These are phyloP conservation scores for Hydriomena furcata DNA, from an alignment of 2,888 invertebrate species.

Conservation along the genomic window DNA sequence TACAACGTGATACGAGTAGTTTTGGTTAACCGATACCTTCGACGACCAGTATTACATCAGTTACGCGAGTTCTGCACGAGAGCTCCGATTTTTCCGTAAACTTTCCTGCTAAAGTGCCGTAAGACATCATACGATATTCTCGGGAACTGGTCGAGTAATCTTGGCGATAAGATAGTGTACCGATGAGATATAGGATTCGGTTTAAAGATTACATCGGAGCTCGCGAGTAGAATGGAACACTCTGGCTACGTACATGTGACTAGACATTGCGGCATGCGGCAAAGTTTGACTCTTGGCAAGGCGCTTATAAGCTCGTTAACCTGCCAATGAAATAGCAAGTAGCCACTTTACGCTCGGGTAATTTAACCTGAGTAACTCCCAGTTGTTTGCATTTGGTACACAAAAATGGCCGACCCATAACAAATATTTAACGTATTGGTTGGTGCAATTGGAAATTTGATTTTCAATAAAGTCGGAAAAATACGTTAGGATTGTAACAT, in stretches of 20 bases:
- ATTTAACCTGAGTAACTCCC: no score
- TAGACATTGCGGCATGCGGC: no score
- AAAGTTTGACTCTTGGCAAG: no score
- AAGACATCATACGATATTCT: constrained; percentile 37
- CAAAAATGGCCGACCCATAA: no score
- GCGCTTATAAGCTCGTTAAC: no score
- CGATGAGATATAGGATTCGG: constrained; percentile 38
- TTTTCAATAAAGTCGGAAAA: no score
- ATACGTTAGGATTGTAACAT: no score
- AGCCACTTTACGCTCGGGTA: no score
- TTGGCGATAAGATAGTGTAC: constrained; percentile 45
- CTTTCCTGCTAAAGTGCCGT: constrained; percentile 40
- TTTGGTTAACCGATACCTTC: constrained; percentile 54
- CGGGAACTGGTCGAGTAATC: constrained; percentile 40
- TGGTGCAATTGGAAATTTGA: no score
- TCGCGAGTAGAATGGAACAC: constrained; percentile 2
- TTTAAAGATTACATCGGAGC: constrained; percentile 17
- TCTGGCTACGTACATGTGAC: constrained; percentile 21
- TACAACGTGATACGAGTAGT: constrained; percentile 52
- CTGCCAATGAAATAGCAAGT: no score
- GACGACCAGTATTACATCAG: constrained; percentile 34
- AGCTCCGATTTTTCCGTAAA: constrained; percentile 36
- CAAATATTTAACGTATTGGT: no score
- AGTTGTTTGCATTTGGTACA: no score
- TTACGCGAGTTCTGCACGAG: constrained; percentile 38